phyloP scores from a whole-genome alignment of 2,113 vertebrate species.

The Cnemophilus loriae region DNA sequence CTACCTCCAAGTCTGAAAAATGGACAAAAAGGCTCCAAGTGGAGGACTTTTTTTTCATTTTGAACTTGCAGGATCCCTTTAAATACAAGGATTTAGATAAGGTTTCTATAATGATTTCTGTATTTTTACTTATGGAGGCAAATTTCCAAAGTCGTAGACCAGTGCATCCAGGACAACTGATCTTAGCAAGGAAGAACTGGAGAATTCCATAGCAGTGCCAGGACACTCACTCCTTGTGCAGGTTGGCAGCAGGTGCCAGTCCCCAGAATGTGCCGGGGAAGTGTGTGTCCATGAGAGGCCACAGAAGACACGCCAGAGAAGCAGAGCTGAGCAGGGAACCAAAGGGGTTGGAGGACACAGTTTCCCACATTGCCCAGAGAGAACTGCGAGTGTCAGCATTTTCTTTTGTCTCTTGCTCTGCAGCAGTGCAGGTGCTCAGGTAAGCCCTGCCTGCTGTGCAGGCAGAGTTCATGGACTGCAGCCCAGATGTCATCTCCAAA shows the following conservation, averaged over 20 bases:
- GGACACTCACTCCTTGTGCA: background rate
- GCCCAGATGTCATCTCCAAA: background rate
- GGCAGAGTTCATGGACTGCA: background rate
- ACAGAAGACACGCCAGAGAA: background rate
- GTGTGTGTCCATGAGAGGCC: background rate
- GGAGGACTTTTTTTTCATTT: background rate
- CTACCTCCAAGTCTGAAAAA: background rate
- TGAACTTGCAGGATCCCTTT: background rate
- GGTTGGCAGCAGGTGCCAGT: background rate
- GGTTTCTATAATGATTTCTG: background rate
- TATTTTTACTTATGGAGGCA: background rate
- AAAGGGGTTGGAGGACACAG: accelerated
- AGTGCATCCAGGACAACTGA: background rate
- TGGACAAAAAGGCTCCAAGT: background rate
- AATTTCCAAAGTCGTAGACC: background rate
- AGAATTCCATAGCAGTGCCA: accelerated
- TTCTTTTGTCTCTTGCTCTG: background rate
- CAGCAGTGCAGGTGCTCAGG: background rate
- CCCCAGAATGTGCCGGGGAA: background rate
- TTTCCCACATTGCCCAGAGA: background rate
- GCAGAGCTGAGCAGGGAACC: background rate
- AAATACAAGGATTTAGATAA: background rate
- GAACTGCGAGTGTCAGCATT: accelerated
- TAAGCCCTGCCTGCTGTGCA: background rate
- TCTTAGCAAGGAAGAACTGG: background rate